phyloP scores from a whole-genome alignment of 2,888 invertebrate species.

The Oxystoma pomonae region DNA sequence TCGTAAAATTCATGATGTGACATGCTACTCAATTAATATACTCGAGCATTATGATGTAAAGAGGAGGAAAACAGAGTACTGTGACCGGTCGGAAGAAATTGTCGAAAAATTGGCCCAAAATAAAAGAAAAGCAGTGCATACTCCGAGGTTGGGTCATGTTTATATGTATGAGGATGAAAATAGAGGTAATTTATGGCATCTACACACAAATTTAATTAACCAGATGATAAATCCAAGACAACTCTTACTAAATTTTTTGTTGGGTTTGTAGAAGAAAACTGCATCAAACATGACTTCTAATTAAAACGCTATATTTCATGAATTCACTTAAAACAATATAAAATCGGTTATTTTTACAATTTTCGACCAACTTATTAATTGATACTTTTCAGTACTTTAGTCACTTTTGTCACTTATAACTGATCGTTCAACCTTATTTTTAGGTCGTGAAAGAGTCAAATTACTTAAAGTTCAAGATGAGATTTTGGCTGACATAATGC shows the following conservation, averaged over 20 bases:
- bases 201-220: too few species aligned
- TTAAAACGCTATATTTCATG: too few species aligned
- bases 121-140: slow-evolving; percentile 8
- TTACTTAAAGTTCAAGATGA: slow-evolving; percentile 24
- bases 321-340: too few species aligned
- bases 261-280: too few species aligned
- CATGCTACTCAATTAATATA: slow-evolving; percentile 47
- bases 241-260: too few species aligned
- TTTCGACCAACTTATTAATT: too few species aligned
- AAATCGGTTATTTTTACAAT: too few species aligned
- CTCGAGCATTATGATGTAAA: slow-evolving; percentile 24
- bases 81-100: slow-evolving; percentile 17
- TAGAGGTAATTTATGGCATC: slow-evolving; percentile 7
- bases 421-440: too few species aligned
- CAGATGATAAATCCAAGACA: too few species aligned
- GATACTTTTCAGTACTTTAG: too few species aligned
- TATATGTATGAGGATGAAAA: slow-evolving; percentile 30
- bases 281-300: too few species aligned
- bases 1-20: slow-evolving; percentile 42
- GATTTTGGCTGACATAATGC: slow-evolving; percentile 45
- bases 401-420: too few species aligned
- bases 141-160: slow-evolving; percentile 18
- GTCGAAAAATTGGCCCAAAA: slow-evolving; percentile 13
- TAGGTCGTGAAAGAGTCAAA: neutral
- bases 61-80: slow-evolving; percentile 20